Evolutionary conservation across 2,797 vertebrate genomes (phyloP).

Genomic region (Merluccius polli): DNA sequence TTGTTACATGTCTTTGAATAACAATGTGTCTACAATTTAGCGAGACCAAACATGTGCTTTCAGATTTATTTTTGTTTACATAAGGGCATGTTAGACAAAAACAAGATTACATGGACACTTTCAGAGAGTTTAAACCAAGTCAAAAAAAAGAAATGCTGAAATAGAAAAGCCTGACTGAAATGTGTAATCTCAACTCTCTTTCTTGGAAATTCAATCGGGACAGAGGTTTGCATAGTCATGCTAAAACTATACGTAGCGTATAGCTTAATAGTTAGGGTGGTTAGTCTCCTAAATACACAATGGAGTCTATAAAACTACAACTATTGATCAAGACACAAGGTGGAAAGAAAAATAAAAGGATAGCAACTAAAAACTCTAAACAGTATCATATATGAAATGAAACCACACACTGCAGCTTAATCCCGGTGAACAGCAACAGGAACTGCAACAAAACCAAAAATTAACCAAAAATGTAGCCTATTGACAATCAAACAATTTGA

Average conservation of each 20-base stretch:
- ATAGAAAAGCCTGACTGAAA: conserved; percentile 15
- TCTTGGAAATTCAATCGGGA: conserved; percentile 41
- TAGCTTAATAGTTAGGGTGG: conserved; percentile 17
- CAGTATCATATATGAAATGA: conserved; percentile 16
- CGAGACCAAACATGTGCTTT: conserved; percentile 20
- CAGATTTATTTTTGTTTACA: conserved; percentile 49
- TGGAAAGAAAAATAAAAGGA: conserved; percentile 13
- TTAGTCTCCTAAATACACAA: conserved; percentile 27
- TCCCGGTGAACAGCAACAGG: conserved; percentile 14
- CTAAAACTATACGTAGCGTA: conserved; percentile 34
- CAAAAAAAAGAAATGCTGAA: neutral
- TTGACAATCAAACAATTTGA: neutral
- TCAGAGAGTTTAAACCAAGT: conserved; percentile 25
- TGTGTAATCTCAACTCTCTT: conserved; percentile 34
- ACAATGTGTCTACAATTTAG: neutral
- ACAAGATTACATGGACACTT: conserved; percentile 45
- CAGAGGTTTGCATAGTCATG: conserved; percentile 55
- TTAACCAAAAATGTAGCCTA: conserved; percentile 7
- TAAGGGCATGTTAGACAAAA: conserved; percentile 30
- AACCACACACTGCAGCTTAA: conserved; percentile 19
- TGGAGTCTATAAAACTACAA: conserved; percentile 23
- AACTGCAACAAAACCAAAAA: conserved; percentile 24
- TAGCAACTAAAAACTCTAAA: conserved; percentile 13
- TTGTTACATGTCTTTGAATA: neutral
- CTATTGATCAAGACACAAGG: neutral